phyloP scores from a whole-genome alignment of 2,888 invertebrate genomes.

The Chaetogeoica ovagalla region DNA sequence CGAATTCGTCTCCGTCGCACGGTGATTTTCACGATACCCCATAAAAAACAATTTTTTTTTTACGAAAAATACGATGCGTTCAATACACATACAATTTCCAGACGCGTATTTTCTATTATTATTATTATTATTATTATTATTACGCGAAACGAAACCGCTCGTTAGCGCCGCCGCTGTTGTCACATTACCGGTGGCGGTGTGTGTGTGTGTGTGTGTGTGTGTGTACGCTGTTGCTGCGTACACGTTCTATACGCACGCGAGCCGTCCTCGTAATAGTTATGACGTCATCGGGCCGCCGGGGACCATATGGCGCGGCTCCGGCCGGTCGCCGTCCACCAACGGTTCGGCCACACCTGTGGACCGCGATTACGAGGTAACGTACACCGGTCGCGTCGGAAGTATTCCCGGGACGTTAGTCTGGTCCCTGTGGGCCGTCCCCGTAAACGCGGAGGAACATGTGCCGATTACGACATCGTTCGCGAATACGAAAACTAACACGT shows the following conservation, averaged over 20 bases:
- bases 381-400: not conserved
- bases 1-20: conserved; percentile 1
- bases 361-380: not conserved
- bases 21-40: too few species aligned
- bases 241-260: conserved; percentile 39
- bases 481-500: not conserved
- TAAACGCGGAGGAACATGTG: conserved; percentile 31
- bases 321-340: conserved; percentile 27
- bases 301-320: conserved; percentile 41
- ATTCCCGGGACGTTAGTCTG: too few species aligned
- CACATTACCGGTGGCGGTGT: too few species aligned
- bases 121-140: too few species aligned
- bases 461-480: conserved; percentile 12
- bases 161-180: too few species aligned
- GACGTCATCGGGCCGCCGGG: conserved; percentile 46
- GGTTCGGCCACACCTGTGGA: not conserved
- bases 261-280: conserved; percentile 53
- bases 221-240: conserved; percentile 5
- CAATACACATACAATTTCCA: too few species aligned
- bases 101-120: too few species aligned
- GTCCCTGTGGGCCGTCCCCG: not conserved
- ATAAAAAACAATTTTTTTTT: too few species aligned
- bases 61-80: too few species aligned
- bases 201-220: too few species aligned
- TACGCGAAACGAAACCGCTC: conserved; percentile 21